Percentiles rank a stretch among this genome's conserved stretches.
phyloP scores from a whole-genome alignment of 1,140 invertebrate genomes.

The Forficula auricularia region DNA sequence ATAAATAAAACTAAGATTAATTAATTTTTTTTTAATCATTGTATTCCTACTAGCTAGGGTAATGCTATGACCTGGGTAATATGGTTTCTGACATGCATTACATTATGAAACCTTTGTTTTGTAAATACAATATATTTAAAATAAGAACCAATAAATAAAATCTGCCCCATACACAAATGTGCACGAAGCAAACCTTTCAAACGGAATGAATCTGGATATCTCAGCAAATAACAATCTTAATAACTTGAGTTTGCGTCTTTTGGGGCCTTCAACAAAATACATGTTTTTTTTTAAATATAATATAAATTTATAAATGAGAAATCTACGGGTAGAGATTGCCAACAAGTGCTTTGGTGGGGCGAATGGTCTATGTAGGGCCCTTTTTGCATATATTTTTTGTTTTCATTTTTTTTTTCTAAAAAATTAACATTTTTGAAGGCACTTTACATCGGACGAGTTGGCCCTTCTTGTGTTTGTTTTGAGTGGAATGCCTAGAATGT shows the following conservation, averaged over 20 bases:
- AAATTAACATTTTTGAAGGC: conserved; percentile 23
- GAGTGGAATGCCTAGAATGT: conserved; percentile 17
- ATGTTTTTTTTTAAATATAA: too few species aligned
- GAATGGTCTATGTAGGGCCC: conserved; percentile 22
- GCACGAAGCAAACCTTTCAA: conserved; percentile 15
- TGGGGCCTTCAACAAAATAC: conserved; percentile 12
- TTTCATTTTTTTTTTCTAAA: conserved; percentile 16
- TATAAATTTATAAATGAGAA: conserved; percentile 9
- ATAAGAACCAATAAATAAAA: conserved; percentile 17
- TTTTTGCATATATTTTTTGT: conserved; percentile 11
- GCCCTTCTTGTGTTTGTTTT: conserved; percentile 16
- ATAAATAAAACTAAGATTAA: too few species aligned
- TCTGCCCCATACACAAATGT: conserved; percentile 11
- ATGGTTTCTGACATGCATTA: conserved; percentile 18
- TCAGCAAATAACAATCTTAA: conserved; percentile 17
- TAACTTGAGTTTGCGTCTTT: conserved; percentile 15
- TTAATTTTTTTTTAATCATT: conserved; percentile 19
- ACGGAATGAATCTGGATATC: conserved; percentile 16
- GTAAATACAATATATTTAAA: conserved; percentile 20
- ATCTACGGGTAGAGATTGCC: conserved; percentile 13
- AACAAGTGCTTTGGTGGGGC: conserved; percentile 19
- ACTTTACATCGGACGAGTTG: conserved; percentile 21
- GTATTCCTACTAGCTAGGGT: conserved; percentile 22
- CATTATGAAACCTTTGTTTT: conserved; percentile 19
- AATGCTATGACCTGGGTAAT: conserved; percentile 20